Conservation (phyloP, 2,113 vertebrate species). For the Calidris pygmaea region DNA sequence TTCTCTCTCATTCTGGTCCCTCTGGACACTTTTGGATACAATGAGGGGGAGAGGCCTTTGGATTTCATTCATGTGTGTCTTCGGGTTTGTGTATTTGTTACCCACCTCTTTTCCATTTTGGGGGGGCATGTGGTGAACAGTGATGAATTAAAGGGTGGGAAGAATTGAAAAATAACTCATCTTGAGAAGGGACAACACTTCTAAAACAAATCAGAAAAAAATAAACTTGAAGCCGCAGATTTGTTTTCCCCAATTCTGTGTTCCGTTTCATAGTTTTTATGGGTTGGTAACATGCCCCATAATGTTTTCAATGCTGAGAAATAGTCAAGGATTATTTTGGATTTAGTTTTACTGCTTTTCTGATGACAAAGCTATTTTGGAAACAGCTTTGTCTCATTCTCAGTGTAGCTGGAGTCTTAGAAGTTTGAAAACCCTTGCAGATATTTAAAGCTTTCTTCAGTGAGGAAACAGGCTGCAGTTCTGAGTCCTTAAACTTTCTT, state of each 20-base stretch:
- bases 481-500: neutral
- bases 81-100: neutral
- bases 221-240: slow-evolving; percentile 2
- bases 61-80: neutral
- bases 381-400: neutral
- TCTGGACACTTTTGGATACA: neutral
- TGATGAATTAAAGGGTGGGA: slow-evolving; percentile 3
- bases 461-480: neutral
- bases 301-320: slow-evolving; percentile 22
- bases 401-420: neutral
- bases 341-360: neutral
- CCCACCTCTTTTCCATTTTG: neutral
- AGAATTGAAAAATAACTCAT: neutral
- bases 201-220: slow-evolving; percentile 13
- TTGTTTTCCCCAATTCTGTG: neutral
- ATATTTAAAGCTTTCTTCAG: neutral
- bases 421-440: neutral
- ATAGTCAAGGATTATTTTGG: neutral
- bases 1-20: neutral
- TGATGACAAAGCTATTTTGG: slow-evolving; percentile 7
- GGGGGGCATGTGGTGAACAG: neutral
- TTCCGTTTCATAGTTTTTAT: neutral
- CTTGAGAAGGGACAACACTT: neutral
- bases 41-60: neutral
- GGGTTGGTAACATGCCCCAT: neutral